A percentile compares a stretch with the other conserved stretches of the same genome.
Evolutionary conservation across 2,888 invertebrate species (phyloP).

Genomic region (Heliconius erato): DNA sequence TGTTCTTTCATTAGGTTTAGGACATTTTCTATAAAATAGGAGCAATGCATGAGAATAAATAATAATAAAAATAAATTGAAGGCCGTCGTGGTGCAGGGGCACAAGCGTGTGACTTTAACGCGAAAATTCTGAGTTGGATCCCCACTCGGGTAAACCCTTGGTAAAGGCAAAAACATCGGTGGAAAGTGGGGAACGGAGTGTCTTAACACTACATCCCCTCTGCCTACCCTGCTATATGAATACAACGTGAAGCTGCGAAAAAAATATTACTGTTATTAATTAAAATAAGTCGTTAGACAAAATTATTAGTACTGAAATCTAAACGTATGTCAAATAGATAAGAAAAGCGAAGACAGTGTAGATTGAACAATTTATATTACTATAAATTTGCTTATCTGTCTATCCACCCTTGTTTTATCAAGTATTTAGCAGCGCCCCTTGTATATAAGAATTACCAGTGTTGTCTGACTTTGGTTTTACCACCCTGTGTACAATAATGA

Average conservation of each 20-base stretch:
- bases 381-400: constrained; percentile 3
- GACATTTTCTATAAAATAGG: no score
- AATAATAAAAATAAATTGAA: no score
- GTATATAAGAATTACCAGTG: neutral
- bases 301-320: neutral
- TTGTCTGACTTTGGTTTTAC: neutral
- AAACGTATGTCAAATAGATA: neutral
- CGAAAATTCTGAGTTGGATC: no score
- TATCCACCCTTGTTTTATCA: constrained; percentile 4
- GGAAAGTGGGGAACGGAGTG: no score
- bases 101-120: no score
- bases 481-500: neutral
- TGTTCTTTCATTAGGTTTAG: no score
- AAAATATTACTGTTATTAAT: neutral
- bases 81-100: no score
- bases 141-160: no score
- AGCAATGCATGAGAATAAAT: no score
- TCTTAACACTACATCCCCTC: no score
- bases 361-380: constrained; percentile 4
- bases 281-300: neutral
- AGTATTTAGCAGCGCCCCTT: constrained; percentile 6
- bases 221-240: no score
- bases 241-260: neutral
- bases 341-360: neutral
- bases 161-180: no score